These are phyloP conservation scores for Bubo scandiacus DNA, from an alignment of 2,113 vertebrate genomes.

Conservation along the genomic window DNA sequence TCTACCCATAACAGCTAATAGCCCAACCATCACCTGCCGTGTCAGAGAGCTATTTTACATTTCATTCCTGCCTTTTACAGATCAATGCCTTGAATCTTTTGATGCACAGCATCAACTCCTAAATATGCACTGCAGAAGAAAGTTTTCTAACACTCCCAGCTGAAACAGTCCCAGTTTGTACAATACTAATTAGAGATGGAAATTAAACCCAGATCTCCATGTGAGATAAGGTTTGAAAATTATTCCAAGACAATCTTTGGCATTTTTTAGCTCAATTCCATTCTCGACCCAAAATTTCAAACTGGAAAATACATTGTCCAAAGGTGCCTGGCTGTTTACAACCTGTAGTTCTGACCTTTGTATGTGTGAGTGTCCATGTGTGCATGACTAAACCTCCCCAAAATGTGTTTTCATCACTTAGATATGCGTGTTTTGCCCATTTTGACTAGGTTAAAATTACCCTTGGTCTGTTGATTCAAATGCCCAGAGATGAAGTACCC, in stretches of 20 bases:
- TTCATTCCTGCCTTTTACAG: neutral
- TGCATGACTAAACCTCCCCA: neutral
- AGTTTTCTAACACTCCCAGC: neutral
- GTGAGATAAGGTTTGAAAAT: neutral
- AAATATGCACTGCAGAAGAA: neutral
- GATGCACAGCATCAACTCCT: neutral
- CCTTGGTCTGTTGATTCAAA: neutral
- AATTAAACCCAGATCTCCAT: neutral
- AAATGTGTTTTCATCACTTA: neutral
- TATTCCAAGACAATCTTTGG: neutral
- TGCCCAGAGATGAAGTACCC: neutral
- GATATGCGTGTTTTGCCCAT: neutral
- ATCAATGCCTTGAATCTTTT: conserved; percentile 11
- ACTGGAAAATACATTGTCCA: neutral
- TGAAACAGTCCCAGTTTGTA: neutral
- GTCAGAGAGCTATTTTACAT: neutral
- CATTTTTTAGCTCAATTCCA: neutral
- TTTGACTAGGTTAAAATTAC: neutral
- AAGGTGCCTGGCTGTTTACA: neutral
- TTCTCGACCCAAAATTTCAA: neutral
- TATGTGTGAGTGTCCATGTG: too few species aligned
- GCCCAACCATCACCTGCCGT: neutral
- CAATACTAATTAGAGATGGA: neutral
- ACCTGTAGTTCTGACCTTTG: neutral
- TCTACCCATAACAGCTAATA: neutral